Base-by-base conservation (phyloP, 2,113 vertebrate species). In the Montifringilla adamsi region DNA sequence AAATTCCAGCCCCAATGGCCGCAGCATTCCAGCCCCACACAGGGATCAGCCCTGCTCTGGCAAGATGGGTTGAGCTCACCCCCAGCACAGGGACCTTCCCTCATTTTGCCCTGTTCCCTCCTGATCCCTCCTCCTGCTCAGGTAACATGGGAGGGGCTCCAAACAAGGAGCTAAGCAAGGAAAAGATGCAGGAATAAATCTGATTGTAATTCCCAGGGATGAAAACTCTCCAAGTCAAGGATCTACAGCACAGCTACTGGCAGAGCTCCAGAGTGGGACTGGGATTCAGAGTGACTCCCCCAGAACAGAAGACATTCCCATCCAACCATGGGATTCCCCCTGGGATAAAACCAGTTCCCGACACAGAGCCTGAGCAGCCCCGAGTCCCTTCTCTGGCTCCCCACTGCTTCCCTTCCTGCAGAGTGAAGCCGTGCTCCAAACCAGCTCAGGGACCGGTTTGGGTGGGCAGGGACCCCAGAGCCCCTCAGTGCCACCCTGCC, bases 1-100 rank as follows among this genome's bases (percentile, higher is more conserved):
- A 27, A 0, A 39, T 15, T 56, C n/a, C 35, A 1, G 39, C 50
- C 39, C 5, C 27, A 67, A 1, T 4, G 17, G 0, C 7, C 44
- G 11, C 30, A 6, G 37, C 0, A 44, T n/a, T 72, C 27, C 58
- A 0, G 49, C 59, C 23, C 43, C 30, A 74, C 69, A 28, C 12
- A 64, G 59, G 59, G 50, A 47, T 39, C 23, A 39, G 68, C 68
- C 27, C 81, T 46, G 41, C 69, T 47, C 59, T 15, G 59, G 69
- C 59, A 66, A n/a, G 58, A 33, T 1, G 5, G 41, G 59, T 14
- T 33, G 49, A 74, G 49, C 28, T 74, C 3, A 0, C 2, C 13
- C 22, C n/a, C 50, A 30, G 70, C 15, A 41, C 50, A 31, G 43
- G 35, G 8, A 43, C 17, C 27, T 14, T 7, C 9, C 68, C 28